Conservation (phyloP, 2,113 vertebrate species). For the Cinclus cinclus region DNA sequence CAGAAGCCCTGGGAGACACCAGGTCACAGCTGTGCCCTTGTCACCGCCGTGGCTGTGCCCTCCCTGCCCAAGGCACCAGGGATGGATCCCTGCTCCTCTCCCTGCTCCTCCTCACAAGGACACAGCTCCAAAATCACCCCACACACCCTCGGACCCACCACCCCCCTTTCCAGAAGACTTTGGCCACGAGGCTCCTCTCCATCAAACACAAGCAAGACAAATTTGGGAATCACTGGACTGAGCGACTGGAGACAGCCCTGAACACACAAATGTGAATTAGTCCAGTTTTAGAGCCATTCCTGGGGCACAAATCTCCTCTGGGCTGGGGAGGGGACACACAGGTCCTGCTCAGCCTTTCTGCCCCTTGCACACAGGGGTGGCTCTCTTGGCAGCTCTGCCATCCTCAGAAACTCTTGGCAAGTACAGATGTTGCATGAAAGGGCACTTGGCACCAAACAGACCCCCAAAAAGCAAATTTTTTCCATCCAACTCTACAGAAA, state of each 20-base stretch:
- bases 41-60: too few species aligned
- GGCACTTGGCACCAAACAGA: neutral
- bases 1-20: neutral
- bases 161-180: neutral
- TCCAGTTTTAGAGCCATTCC: neutral
- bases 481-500: neutral
- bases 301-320: accelerated
- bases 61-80: accelerated
- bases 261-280: neutral
- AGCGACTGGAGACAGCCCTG: neutral
- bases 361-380: neutral
- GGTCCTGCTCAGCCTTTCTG: neutral
- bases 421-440: accelerated
- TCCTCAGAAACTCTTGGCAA: neutral
- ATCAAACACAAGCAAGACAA: neutral
- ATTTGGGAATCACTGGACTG: neutral
- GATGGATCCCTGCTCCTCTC: accelerated
- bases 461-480: neutral
- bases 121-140: accelerated
- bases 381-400: neutral
- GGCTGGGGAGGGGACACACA: neutral
- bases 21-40: too few species aligned
- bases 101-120: neutral
- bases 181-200: neutral
- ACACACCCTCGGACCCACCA: neutral